Conservation (phyloP, 2,797 vertebrate species). For the Chloroceryle amazona region DNA sequence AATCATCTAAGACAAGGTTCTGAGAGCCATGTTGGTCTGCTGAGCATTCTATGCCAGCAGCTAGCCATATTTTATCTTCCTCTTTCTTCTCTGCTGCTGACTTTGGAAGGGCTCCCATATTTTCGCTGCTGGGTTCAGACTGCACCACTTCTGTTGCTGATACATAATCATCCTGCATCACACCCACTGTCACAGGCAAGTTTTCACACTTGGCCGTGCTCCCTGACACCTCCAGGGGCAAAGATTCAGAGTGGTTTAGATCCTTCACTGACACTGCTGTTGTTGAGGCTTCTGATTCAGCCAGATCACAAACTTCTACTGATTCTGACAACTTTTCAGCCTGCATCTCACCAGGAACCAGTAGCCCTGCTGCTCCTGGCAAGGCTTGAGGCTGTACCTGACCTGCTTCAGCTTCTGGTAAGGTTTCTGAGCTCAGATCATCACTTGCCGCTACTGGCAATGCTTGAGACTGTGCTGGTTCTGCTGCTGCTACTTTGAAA, state of each 20-base stretch:
- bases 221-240: not conserved
- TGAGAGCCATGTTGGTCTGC: conserved; percentile 18
- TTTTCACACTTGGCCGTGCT: not conserved
- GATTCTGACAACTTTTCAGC: not conserved
- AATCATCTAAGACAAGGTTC: conserved; percentile 2
- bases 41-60: not conserved
- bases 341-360: not conserved
- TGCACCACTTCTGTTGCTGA: not conserved
- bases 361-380: not conserved
- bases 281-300: not conserved
- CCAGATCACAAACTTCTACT: not conserved
- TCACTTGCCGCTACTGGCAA: not conserved
- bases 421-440: not conserved
- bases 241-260: not conserved
- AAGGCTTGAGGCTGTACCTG: not conserved
- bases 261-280: not conserved
- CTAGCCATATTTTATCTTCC: not conserved
- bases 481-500: conserved; percentile 16
- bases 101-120: not conserved
- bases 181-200: not conserved
- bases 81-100: conserved; percentile 13
- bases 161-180: not conserved
- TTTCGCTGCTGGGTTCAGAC: not conserved
- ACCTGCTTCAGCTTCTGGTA: not conserved
- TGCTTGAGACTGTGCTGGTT: not conserved